A percentile compares a stretch with the other conserved stretches of the same genome.
phyloP scores from a whole-genome alignment of 2,888 invertebrate species.

The Heliconius charithonia region DNA sequence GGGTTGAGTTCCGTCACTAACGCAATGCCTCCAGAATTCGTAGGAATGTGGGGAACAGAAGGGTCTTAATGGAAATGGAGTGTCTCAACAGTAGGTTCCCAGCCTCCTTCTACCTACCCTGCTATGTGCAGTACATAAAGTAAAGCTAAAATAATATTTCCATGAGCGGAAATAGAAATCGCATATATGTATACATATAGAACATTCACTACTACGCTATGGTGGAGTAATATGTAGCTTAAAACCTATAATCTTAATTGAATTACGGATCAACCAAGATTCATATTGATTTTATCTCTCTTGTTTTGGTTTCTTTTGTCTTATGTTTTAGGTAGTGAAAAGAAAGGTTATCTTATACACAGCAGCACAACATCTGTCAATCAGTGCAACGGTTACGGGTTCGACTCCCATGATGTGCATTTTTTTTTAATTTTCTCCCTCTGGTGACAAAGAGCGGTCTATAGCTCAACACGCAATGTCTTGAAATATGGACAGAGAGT shows the following conservation, averaged over 20 bases:
- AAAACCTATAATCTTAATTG: constrained; percentile 19
- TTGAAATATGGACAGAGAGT: not conserved
- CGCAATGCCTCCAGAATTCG: too few species aligned
- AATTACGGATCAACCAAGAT: constrained; percentile 12
- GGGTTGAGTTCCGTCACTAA: too few species aligned
- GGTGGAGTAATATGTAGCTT: not conserved
- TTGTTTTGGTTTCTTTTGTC: constrained; percentile 3
- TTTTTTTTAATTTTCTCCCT: not conserved
- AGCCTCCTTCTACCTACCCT: too few species aligned
- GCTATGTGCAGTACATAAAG: too few species aligned
- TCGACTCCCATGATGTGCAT: too few species aligned
- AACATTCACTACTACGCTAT: not conserved
- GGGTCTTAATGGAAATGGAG: too few species aligned
- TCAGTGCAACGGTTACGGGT: too few species aligned
- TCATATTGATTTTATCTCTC: constrained; percentile 22
- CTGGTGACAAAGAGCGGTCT: not conserved
- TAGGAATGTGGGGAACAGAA: too few species aligned
- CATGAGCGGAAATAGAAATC: not conserved
- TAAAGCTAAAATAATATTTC: not conserved
- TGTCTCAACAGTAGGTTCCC: too few species aligned
- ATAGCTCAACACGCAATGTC: not conserved
- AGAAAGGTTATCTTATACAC: not conserved
- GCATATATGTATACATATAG: too few species aligned
- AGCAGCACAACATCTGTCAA: too few species aligned
- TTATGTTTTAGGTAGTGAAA: not conserved